Conservation (phyloP, 1,140 invertebrate genomes). For the Drosophila virilis region DNA sequence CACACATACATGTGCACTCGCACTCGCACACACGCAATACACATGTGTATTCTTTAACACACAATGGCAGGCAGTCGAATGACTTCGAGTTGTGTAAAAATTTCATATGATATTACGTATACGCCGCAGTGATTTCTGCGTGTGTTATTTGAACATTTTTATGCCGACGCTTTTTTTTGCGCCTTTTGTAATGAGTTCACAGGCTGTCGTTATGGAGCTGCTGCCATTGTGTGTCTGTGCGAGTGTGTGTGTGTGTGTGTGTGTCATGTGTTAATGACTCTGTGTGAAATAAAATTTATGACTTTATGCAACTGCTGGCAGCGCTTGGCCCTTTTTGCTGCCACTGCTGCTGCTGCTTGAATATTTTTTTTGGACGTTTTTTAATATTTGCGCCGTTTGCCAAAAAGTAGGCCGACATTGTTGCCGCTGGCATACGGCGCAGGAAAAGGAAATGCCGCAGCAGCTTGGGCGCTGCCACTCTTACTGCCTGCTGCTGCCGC, state of each 20-base stretch:
- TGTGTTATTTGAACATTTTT: constrained; percentile 53
- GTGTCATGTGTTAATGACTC: constrained; percentile 82
- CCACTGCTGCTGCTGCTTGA: constrained; percentile 31
- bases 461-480: constrained; percentile 10
- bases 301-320: constrained; percentile 79
- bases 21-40: constrained; percentile 19
- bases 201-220: constrained; percentile 62
- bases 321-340: constrained; percentile 38
- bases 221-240: constrained; percentile 20
- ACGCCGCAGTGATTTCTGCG: constrained; percentile 73
- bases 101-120: constrained; percentile 74
- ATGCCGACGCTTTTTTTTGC: constrained; percentile 44
- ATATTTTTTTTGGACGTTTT: constrained; percentile 56
- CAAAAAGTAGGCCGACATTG: constrained; percentile 81
- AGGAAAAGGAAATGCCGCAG: constrained; percentile 80
- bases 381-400: constrained; percentile 73
- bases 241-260: constrained; percentile 39
- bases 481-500: constrained; percentile 20
- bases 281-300: constrained; percentile 82
- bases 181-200: constrained; percentile 78
- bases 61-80: constrained; percentile 18
- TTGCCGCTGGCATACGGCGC: constrained; percentile 75
- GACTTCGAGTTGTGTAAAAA: constrained; percentile 49
- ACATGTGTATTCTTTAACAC: constrained; percentile 18
- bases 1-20: not conserved